phyloP scores from a whole-genome alignment of 2,797 vertebrate species.

The Melanotaenia parkinsoni region DNA sequence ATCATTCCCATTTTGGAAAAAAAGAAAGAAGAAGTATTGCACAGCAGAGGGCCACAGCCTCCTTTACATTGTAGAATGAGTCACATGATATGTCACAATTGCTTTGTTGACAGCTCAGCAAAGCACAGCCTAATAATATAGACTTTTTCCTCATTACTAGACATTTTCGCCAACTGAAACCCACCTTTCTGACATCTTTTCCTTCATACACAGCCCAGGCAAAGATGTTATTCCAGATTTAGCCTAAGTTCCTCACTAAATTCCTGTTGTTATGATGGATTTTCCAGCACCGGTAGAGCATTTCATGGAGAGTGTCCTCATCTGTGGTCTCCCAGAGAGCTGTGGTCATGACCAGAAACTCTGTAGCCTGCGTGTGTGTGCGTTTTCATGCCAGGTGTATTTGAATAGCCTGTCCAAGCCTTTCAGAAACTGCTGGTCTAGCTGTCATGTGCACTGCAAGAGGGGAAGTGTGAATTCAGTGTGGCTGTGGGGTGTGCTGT shows the following conservation, averaged over 20 bases:
- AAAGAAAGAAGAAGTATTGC: conserved; percentile 5
- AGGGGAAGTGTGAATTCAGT: conserved; percentile 72
- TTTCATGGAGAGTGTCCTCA: conserved; percentile 32
- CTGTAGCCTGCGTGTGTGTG: conserved; percentile 42
- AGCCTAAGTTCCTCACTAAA: conserved; percentile 29
- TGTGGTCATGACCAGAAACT: conserved; percentile 72
- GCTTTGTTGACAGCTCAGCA: not conserved
- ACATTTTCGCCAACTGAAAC: conserved; percentile 6
- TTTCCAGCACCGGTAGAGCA: conserved; percentile 24
- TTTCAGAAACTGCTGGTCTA: conserved; percentile 82
- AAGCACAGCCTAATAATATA: not conserved
- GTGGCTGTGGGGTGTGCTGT: conserved; percentile 42
- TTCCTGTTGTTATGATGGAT: not conserved
- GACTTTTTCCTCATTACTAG: not conserved
- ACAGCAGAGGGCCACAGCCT: not conserved
- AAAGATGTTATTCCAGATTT: conserved; percentile 12
- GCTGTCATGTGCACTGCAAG: conserved; percentile 77
- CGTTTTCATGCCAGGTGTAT: conserved; percentile 48
- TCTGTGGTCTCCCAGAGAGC: conserved; percentile 59
- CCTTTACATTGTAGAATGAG: conserved; percentile 4
- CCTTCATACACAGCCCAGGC: conserved; percentile 1
- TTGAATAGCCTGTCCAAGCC: conserved; percentile 75
- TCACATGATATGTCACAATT: conserved; percentile 4
- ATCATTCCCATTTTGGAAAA: not conserved
- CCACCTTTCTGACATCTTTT: conserved; percentile 39